A percentile compares a stretch with the other conserved stretches of the same genome.
Evolutionary conservation across 2,888 invertebrate species (phyloP).

Genomic region (Cryptus armator): DNA sequence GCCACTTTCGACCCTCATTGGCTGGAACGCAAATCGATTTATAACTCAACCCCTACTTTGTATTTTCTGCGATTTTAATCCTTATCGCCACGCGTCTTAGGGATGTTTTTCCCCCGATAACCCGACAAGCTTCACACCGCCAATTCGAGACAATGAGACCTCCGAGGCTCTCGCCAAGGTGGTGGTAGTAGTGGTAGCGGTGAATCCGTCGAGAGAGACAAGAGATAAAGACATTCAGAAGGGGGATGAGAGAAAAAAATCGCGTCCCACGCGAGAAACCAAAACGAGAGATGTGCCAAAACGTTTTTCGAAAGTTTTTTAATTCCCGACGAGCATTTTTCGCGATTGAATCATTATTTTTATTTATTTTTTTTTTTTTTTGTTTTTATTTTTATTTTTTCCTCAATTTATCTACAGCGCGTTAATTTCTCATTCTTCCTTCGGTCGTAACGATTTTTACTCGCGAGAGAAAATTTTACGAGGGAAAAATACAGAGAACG

Average conservation of each 20-base stretch:
- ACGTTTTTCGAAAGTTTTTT: conserved; percentile 42
- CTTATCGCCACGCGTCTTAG: conserved; percentile 76
- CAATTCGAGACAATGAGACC: conserved; percentile 78
- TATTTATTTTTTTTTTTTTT: conserved; percentile 59
- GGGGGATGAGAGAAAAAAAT: conserved; percentile 1
- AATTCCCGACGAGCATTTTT: conserved; percentile 28
- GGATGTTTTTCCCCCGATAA: conserved; percentile 76
- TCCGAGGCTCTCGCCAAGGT: conserved; percentile 64
- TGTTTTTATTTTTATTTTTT: background rate
- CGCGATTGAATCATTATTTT: conserved; percentile 69
- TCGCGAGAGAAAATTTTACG: conserved; percentile 4
- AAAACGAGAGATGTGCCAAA: conserved; percentile 53
- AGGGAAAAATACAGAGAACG: background rate
- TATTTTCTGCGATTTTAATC: conserved; percentile 77
- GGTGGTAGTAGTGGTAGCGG: conserved; percentile 66
- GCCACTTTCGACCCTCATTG: conserved; percentile 82
- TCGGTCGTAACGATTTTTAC: background rate
- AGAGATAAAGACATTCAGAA: conserved; percentile 39
- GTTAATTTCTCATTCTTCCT: conserved; percentile 31
- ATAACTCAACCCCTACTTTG: conserved; percentile 79
- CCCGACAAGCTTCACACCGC: conserved; percentile 76
- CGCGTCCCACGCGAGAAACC: conserved; percentile 40
- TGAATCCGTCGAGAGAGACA: conserved; percentile 68
- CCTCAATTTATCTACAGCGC: conserved; percentile 10
- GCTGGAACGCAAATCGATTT: conserved; percentile 84